Conservation (phyloP, 2,797 vertebrate genomes). For the Phaenicophaeus curvirostris region DNA sequence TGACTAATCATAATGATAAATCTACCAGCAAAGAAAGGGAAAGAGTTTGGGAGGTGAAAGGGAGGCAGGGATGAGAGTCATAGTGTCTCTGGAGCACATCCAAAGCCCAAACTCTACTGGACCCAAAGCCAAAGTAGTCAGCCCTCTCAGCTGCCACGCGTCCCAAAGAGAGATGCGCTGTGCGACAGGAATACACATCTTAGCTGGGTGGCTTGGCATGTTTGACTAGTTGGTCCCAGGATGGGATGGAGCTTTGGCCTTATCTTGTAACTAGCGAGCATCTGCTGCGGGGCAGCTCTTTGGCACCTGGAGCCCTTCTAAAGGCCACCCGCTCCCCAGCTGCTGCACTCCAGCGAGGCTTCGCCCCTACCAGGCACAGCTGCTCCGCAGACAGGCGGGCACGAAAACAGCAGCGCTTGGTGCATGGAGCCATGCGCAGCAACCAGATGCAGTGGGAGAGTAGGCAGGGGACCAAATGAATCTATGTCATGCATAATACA, state of each 20-base stretch:
- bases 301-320: background rate
- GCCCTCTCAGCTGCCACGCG: background rate
- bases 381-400: background rate
- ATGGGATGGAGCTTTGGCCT: background rate
- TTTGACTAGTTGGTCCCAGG: background rate
- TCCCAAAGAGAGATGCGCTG: background rate
- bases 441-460: background rate
- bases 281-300: background rate
- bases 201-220: background rate
- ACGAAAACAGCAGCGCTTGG: background rate
- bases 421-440: accelerated
- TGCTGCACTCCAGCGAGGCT: background rate
- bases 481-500: background rate
- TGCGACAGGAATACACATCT: accelerated
- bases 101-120: background rate
- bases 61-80: background rate
- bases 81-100: background rate
- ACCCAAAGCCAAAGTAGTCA: background rate
- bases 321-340: background rate
- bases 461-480: background rate
- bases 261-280: background rate
- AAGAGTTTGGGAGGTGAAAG: background rate
- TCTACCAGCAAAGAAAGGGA: background rate
- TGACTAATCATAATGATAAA: background rate
- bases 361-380: background rate